These are phyloP conservation scores for Poeciliopsis occidentalis DNA, from an alignment of 2,113 vertebrate genomes.

Conservation along the genomic window DNA sequence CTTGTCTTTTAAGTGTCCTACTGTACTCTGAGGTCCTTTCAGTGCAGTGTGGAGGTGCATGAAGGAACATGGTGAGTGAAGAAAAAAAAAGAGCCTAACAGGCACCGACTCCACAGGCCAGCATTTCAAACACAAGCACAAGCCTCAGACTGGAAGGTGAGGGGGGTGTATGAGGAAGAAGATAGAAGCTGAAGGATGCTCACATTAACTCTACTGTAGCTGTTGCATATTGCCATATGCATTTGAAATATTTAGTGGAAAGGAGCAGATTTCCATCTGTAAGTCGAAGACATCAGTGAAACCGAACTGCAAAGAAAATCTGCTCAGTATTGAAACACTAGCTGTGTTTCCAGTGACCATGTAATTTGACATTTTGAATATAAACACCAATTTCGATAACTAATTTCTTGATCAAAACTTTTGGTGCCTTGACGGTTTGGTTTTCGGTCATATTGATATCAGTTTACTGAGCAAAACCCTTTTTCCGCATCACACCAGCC, in stretches of 20 bases:
- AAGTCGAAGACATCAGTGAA: neutral
- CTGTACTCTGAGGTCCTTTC: constrained; percentile 22
- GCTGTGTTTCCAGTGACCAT: too few relatives aligned
- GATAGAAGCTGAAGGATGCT: neutral
- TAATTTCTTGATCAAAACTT: too few relatives aligned
- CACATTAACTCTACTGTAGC: neutral
- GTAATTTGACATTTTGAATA: too few relatives aligned
- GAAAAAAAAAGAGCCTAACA: neutral
- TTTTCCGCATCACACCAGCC: too few relatives aligned
- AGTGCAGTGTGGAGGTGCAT: constrained; percentile 6
- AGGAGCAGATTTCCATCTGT: neutral
- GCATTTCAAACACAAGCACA: constrained; percentile 61
- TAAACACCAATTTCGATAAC: too few relatives aligned
- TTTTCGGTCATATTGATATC: too few relatives aligned
- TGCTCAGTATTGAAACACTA: neutral
- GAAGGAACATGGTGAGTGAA: constrained; percentile 15
- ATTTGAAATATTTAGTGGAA: neutral
- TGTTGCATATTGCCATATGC: neutral
- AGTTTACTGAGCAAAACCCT: too few relatives aligned
- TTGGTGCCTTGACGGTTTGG: too few relatives aligned
- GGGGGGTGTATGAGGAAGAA: neutral
- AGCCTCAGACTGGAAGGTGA: constrained; percentile 30
- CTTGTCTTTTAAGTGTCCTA: constrained; percentile 31
- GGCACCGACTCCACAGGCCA: constrained; percentile 52
- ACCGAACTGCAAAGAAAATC: neutral